Base-by-base conservation (phyloP, 23 tunicate genomes). In the Ascidia mentula region DNA sequence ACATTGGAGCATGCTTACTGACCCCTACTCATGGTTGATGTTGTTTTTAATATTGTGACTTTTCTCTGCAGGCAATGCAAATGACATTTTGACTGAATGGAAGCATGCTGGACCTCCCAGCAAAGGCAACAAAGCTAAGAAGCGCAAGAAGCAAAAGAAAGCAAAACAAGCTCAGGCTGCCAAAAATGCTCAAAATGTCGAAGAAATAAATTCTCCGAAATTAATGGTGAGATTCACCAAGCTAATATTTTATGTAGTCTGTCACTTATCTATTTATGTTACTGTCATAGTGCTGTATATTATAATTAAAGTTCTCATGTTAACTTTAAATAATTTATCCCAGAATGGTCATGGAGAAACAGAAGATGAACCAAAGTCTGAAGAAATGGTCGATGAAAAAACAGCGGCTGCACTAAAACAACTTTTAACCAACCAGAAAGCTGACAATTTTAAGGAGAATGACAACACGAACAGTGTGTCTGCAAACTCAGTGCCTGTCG, bases 41-140 rank as follows among this genome's bases (percentile, higher is more conserved):
- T n/a, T n/a, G n/a, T n/a, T n/a, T n/a, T n/a, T n/a, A n/a, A 17
- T 17, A 17, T 18, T 45, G 17, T 69, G 12, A 69, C 6, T 76
- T 6, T 45, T 42, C 45, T 40, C 45, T 45, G 8, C 31, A 79
- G 83, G 74, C 7, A 37, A 38, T 46, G 74, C 74, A 34, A 32
- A 61, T 24, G 83, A 40, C 34, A 79, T 79, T 4, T 79, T 79
- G 46, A 65, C 74, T 1, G 74, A 79, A 79, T 79, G 83, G 83
- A 32, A 37, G 35, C 74, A 37, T 38, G 46, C 83, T 32, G 83
- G 83, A 8, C 74, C 75, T 1, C 15, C 32, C 18, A 79, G 61
- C 31, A 35, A 34, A 24, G 18, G n/a, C 6, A 35, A 2, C 15
- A 79, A 79, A 65, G 36, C 59, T n/a, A 79, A 79, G 61, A 79